Conservation (phyloP, 2,113 vertebrate species). For the Embiotoca jacksoni region DNA sequence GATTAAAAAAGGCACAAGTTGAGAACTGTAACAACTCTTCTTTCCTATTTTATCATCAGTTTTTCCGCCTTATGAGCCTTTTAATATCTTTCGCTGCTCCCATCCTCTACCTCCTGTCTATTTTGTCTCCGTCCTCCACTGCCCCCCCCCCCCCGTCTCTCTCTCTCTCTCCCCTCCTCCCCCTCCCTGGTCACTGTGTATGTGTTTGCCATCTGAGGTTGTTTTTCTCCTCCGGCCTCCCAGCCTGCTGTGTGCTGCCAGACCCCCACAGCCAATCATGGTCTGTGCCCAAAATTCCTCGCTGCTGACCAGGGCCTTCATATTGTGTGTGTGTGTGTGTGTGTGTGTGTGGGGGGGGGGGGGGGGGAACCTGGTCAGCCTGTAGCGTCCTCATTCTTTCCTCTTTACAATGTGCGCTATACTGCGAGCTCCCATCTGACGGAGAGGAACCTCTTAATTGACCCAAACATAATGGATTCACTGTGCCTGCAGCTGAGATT, state of each 20-base stretch:
- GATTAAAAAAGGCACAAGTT: not conserved
- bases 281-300: slow-evolving; percentile 70
- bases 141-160: too few relatives aligned
- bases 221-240: slow-evolving; percentile 64
- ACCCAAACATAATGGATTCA: slow-evolving; percentile 50
- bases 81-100: not conserved
- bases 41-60: not conserved
- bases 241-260: slow-evolving; percentile 57
- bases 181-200: slow-evolving; percentile 2
- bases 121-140: not conserved
- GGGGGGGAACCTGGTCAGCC: not conserved
- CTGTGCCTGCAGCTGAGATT: slow-evolving; percentile 49
- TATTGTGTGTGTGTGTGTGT: slow-evolving; percentile 35
- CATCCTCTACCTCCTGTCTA: not conserved
- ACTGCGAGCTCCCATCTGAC: slow-evolving; percentile 12
- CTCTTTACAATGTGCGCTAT: slow-evolving; percentile 9
- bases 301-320: slow-evolving; percentile 57
- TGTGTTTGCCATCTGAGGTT: slow-evolving; percentile 58
- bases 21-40: not conserved
- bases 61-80: too few relatives aligned
- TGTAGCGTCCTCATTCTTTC: not conserved
- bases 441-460: slow-evolving; percentile 10
- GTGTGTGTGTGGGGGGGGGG: not conserved
- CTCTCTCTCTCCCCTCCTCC: not conserved
- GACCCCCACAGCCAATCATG: slow-evolving; percentile 58